Evolutionary conservation across 2,888 invertebrate species (phyloP), one percentile per base, ranked within the genome.

Genomic region (Hirtodrosophila trivittata): DNA sequence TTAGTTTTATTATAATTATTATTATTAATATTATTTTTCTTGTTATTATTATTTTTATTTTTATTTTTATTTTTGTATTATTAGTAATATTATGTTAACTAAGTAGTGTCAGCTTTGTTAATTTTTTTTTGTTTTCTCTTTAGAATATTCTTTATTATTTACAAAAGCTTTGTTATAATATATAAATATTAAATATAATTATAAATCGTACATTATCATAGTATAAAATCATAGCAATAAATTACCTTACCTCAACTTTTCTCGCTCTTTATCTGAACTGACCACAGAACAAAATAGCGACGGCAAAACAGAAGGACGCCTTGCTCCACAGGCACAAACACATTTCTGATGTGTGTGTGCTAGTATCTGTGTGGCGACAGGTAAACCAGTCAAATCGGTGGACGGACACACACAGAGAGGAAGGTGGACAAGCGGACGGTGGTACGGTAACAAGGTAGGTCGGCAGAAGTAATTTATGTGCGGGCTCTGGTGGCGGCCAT

Each of bases 401-500:
- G 43, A 45, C 28, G 52, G 51, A 38, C 32, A 16, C 5, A 10
- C 42, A 35, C 16, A 33, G 65, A 43, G 59, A 41, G 66, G 42
- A 43, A 58, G 80, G 66, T 58, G 63, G 55, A 51, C 58, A 58
- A 42, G 47, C 47, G 33, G 32, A 12, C 16, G 46, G 2, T 28
- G 1, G 33, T 25, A 12, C 16, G 46, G 2, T 28, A 3, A 28
- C n/a, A 39, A 37, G 33, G 56, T 21, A 38, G 50, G 59, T 54
- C 47, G 39, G 30, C 39, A 46, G 51, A 39, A 66, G 73, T 78
- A 78, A 75, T 78, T 78, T 78, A 73, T 78, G 77, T 75, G 73
- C 72, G 64, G 51, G 38, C 71, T 45, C 28, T 51, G 59, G 65
- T 69, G 68, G 72, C 77, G 66, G 82, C 76, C 78, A 78, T 82